Evolutionary conservation across 2,888 invertebrate genomes (phyloP), one percentile per base, ranked within the genome.

Genomic region (Himalopsyche japonica): DNA sequence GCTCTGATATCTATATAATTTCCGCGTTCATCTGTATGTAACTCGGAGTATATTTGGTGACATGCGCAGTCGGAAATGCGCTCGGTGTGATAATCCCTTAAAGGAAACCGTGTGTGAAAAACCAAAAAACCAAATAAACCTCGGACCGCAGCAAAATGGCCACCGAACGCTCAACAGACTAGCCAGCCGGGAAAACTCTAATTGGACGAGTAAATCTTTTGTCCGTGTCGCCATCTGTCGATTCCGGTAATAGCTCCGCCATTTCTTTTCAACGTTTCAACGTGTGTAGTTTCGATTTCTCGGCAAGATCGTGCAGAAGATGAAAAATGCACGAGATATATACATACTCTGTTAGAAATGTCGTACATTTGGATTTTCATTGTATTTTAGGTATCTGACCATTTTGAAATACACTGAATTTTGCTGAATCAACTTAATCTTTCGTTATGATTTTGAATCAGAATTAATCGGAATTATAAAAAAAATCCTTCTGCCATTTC

Each of bases 141-240:
- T 57, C 20, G 7, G 24, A 24, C 57, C 57, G 6, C 57, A 57
- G 57, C 57, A 57, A 57, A 57, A 57, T 57, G 57, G 57, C 57
- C 57, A 24, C 20, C 57, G 57, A 57, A 57, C 20, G 24, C 20
- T 57, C 57, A 24, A 57, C 57, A 24, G 20, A 20, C 57, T 76
- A 32, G 76, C 76, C 76, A 34, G n/a, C n/a, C 79, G 82, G 37
- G 43, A 57, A 37, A 20, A 30, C 84, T 82, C 84, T 84, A 84
- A 84, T 84, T 84, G 84, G 80, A 78, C 77, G 49, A 82, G 82
- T 84, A 84, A 84, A 84, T 84, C 82, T 84, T 70, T 34, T 47
- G 49, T n/a, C 49, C 64, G 70, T 80, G 79, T 76, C 64, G 49
- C 84, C 82, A 82, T 82, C 82, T 84, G 84, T 76, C 80, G 84